Evolutionary conservation across 2,113 vertebrate species (phyloP).

Genomic region (Aspiorhynchus laticeps): DNA sequence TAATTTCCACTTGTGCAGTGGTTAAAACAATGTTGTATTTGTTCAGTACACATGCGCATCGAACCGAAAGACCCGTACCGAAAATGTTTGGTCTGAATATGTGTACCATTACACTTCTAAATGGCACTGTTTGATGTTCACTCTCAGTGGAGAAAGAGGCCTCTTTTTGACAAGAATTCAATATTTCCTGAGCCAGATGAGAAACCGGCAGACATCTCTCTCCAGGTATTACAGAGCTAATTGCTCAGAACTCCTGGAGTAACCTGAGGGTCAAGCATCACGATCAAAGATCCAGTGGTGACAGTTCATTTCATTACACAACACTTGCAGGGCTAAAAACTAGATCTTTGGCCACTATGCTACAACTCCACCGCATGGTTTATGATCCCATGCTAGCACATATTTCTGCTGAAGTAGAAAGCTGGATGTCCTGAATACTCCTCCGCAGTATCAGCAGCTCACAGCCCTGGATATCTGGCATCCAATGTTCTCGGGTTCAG

Average conservation of each 20-base stretch:
- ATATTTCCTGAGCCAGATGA: background rate
- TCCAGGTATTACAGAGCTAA: background rate
- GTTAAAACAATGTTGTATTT: no score
- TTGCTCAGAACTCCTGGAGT: background rate
- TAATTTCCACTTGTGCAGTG: no score
- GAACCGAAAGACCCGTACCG: no score
- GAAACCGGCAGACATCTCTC: background rate
- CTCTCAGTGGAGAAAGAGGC: background rate
- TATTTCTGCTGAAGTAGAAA: background rate
- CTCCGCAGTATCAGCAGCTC: constrained; percentile 8
- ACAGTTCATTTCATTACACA: background rate
- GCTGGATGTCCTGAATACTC: background rate
- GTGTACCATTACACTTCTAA: no score
- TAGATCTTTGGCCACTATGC: background rate
- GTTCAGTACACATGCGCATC: no score
- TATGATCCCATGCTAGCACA: background rate
- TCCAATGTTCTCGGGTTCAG: background rate
- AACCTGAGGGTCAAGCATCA: background rate
- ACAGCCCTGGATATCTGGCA: constrained; percentile 34
- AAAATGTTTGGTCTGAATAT: no score
- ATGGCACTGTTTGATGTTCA: background rate
- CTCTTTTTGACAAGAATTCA: background rate
- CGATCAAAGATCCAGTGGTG: background rate
- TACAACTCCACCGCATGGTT: background rate
- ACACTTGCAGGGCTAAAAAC: background rate